A percentile compares a stretch with the other conserved stretches of the same genome.
Evolutionary conservation across 2,888 invertebrate genomes (phyloP).

Genomic region (Amiota mariae): DNA sequence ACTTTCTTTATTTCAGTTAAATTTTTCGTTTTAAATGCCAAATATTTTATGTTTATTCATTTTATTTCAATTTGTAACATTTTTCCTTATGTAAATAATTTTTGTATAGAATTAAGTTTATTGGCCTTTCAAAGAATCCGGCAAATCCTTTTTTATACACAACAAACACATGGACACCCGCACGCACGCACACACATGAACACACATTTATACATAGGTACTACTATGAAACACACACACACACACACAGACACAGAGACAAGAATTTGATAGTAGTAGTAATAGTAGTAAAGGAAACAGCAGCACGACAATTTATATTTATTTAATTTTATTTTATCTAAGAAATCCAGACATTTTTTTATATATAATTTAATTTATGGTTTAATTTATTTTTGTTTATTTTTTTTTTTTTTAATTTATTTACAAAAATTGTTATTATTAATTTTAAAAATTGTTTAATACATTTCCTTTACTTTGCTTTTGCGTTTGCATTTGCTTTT

Average conservation of each 20-base stretch:
- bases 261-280: constrained; percentile 18
- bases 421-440: background rate
- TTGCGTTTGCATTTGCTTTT: constrained; percentile 3
- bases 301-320: background rate
- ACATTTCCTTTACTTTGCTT: constrained; percentile 26
- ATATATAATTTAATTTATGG: background rate
- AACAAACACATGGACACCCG: background rate
- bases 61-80: background rate
- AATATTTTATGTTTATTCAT: background rate
- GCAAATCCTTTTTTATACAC: background rate
- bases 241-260: constrained; percentile 14
- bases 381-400: constrained; percentile 44
- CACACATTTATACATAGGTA: background rate
- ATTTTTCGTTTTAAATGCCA: background rate
- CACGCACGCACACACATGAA: background rate
- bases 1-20: background rate
- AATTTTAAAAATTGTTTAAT: constrained; percentile 15
- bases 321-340: background rate
- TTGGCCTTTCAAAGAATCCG: constrained; percentile 14
- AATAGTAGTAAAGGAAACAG: background rate
- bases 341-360: background rate
- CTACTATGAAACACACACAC: background rate
- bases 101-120: constrained; percentile 10
- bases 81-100: background rate
- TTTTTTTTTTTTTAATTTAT: constrained; percentile 48